A percentile compares a stretch with the other conserved stretches of the same genome.
phyloP scores from a whole-genome alignment of 2,888 invertebrate genomes.

The Smittia aterrima region DNA sequence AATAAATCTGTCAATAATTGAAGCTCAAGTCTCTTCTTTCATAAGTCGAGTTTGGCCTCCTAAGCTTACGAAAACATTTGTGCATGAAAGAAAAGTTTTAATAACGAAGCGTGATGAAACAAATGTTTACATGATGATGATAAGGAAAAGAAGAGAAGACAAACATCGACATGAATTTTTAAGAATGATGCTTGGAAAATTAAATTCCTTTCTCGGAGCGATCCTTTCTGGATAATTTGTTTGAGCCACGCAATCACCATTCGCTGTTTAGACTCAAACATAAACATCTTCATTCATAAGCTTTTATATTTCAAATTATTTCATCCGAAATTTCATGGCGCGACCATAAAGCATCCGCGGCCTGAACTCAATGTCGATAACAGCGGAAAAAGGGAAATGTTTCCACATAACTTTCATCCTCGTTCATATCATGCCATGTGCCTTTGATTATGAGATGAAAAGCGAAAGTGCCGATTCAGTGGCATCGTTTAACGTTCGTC shows the following conservation, averaged over 20 bases:
- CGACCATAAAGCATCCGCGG: not conserved
- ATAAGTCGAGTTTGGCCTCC: too few species aligned
- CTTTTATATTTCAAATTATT: constrained; percentile 24
- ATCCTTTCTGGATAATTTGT: constrained; percentile 5
- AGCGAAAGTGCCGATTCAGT: not conserved
- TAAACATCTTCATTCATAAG: constrained; percentile 2
- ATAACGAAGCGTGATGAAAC: too few species aligned
- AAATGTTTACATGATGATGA: not conserved
- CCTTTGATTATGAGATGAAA: constrained; percentile 17
- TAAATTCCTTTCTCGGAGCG: not conserved
- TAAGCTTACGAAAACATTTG: too few species aligned
- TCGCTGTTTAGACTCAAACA: not conserved
- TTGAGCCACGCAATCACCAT: constrained; percentile 17
- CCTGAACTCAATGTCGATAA: not conserved
- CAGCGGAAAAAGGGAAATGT: not conserved
- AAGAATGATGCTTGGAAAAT: not conserved
- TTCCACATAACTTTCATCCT: not conserved
- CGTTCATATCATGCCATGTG: constrained; percentile 12
- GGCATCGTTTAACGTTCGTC: constrained; percentile 11
- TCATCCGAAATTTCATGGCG: constrained; percentile 23
- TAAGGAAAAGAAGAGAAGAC: not conserved
- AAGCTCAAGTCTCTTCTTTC: too few species aligned
- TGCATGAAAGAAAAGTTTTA: too few species aligned
- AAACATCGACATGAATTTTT: too few species aligned
- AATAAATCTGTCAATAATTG: too few species aligned